These are phyloP conservation scores for Anarrhichthys ocellatus DNA, from an alignment of 2,113 vertebrate genomes.

Conservation along the genomic window DNA sequence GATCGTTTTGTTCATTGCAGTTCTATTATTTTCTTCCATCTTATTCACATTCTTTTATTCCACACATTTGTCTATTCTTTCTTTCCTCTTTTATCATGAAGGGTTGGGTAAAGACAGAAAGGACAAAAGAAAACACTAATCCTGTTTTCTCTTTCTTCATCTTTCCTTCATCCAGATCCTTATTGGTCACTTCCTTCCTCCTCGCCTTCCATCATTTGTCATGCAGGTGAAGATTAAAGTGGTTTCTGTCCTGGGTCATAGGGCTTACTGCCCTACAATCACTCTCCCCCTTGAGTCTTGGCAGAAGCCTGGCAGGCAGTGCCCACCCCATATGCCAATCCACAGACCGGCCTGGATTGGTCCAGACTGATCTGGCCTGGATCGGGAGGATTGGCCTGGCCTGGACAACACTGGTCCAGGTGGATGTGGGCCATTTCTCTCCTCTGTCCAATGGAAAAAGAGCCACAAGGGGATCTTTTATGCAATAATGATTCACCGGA, in stretches of 20 bases:
- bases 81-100: background rate
- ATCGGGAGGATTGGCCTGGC: conserved; percentile 33
- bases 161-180: background rate
- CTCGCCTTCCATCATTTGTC: conserved; percentile 55
- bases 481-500: conserved; percentile 67
- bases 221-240: conserved; percentile 63
- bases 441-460: conserved; percentile 59
- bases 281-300: conserved; percentile 46
- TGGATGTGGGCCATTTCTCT: conserved; percentile 70
- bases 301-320: conserved; percentile 41
- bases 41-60: background rate
- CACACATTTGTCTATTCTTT: background rate
- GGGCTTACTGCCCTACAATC: conserved; percentile 47
- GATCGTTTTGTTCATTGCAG: background rate
- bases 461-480: conserved; percentile 60
- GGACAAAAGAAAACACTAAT: background rate
- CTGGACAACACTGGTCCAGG: conserved; percentile 50
- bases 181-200: background rate
- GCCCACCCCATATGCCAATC: conserved; percentile 61
- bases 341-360: conserved; percentile 14
- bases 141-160: background rate
- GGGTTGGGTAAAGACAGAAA: background rate
- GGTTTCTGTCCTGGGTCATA: conserved; percentile 41
- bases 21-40: background rate
- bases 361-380: conserved; percentile 16